These are phyloP conservation scores for Archocentrus centrarchus DNA, from an alignment of 2,113 vertebrate genomes.

Conservation along the genomic window DNA sequence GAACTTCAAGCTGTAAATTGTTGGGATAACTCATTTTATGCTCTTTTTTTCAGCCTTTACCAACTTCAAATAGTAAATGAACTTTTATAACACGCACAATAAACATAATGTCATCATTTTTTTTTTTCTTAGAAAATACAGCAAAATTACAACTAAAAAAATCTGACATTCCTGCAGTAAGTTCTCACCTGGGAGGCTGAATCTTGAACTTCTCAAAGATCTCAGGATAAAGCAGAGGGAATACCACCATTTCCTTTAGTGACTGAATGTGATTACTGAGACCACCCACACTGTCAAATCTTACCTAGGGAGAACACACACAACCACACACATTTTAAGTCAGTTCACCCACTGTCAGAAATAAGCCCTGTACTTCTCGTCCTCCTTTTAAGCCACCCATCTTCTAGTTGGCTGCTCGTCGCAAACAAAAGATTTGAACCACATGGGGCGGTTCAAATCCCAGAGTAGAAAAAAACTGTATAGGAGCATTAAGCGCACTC, in stretches of 20 bases:
- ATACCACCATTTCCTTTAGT: constrained; percentile 99
- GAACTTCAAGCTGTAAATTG: background rate
- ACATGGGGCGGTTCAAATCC: background rate
- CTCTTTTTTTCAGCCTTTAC: background rate
- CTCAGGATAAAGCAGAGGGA: constrained; percentile 97
- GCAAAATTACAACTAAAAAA: background rate
- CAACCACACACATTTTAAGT: background rate
- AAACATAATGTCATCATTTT: background rate
- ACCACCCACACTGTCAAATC: constrained; percentile 95
- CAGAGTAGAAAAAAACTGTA: background rate
- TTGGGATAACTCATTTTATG: constrained; percentile 13
- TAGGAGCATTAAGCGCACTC: background rate
- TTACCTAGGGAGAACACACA: constrained; percentile 82
- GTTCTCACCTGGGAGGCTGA: constrained; percentile 92
- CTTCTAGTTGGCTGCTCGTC: background rate
- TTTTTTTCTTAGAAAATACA: rapidly evolving
- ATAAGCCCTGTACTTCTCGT: background rate
- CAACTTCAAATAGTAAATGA: background rate
- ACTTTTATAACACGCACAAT: background rate
- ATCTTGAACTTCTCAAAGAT: constrained; percentile 99
- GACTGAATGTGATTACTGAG: constrained; percentile 95
- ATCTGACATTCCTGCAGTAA: rapidly evolving
- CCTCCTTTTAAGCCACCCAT: background rate
- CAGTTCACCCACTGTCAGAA: background rate
- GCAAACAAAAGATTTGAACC: background rate